Evolutionary conservation across 2,888 invertebrate species (phyloP), one percentile per base, ranked within the genome.

Genomic region (Lasius fuliginosus): DNA sequence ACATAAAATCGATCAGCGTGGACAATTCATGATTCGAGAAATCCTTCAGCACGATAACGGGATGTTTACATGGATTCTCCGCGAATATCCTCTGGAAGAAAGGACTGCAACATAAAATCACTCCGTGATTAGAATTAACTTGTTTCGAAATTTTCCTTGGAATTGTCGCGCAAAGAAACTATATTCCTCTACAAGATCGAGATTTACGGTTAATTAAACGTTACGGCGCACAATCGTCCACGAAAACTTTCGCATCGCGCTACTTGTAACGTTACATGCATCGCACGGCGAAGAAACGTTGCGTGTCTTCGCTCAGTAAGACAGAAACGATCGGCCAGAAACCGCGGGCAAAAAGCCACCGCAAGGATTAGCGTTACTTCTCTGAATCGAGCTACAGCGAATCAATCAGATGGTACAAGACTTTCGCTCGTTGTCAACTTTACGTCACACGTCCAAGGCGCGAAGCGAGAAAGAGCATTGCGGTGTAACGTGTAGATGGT

Each of bases 41-140:
- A 95, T 98, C 98, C 95, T 98, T 98, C 86, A 99, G 95, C 90
- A 98, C 98, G 94, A 99, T 98, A 91, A 98, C 98, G 62, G 98
- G 98, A 95, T 99, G 98, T 95, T 98, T 98, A 96, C 98, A 98
- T 81, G 98, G 98, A 92, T 98, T 98, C 94, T 98, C 98, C 92
- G 97, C 97, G 94, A 98, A 98, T 94, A 98, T 97, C 93, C 97
- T 96, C 93, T 98, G 97, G 95, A 99, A 98, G 94, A 98, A 98
- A 36, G 98, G 98, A 93, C 98, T 98, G 95, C 96, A 97, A 94
- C 62, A 49, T 23, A 67, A 53, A 79, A 36, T 46, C 33, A 40
- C 30, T 69, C 27, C 18, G 18, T 42, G n/a, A 42, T 56, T 68
- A 27, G 15, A 4, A 46, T 40, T 71, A 36, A 30, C 4, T 40